phyloP scores from a whole-genome alignment of 2,113 vertebrate genomes.

The Suricata suricatta region DNA sequence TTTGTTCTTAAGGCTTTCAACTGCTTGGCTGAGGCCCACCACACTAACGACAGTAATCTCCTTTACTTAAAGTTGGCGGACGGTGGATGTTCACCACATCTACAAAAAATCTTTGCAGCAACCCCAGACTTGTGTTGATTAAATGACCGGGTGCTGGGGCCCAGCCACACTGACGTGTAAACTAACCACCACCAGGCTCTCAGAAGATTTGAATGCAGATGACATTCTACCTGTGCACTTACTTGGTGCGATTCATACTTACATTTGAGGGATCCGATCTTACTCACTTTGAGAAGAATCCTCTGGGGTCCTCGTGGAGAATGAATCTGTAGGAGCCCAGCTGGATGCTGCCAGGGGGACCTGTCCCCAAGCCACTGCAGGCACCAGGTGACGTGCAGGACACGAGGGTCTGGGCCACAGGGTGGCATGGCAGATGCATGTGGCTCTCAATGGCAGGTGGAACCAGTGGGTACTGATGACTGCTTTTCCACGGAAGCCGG shows the following conservation, averaged over 20 bases:
- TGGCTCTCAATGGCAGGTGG: fast-evolving
- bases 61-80: background rate
- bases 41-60: fast-evolving
- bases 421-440: fast-evolving
- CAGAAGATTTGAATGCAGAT: background rate
- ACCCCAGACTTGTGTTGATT: background rate
- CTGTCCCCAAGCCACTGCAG: background rate
- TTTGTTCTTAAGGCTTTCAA: too few species aligned
- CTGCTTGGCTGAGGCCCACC: background rate
- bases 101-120: too few species aligned
- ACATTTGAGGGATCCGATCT: background rate
- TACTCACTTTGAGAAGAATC: background rate
- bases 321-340: fast-evolving
- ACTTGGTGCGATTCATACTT: background rate
- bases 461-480: fast-evolving
- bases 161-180: background rate
- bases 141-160: fast-evolving
- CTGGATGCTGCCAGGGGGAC: background rate
- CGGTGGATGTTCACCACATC: background rate
- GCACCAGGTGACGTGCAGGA: background rate
- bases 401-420: fast-evolving
- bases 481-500: background rate
- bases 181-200: background rate
- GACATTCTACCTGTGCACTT: background rate
- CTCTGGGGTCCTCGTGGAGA: background rate